These are phyloP conservation scores for Polyodon spathula DNA, from an alignment of 2,113 vertebrate genomes.

Conservation along the genomic window DNA sequence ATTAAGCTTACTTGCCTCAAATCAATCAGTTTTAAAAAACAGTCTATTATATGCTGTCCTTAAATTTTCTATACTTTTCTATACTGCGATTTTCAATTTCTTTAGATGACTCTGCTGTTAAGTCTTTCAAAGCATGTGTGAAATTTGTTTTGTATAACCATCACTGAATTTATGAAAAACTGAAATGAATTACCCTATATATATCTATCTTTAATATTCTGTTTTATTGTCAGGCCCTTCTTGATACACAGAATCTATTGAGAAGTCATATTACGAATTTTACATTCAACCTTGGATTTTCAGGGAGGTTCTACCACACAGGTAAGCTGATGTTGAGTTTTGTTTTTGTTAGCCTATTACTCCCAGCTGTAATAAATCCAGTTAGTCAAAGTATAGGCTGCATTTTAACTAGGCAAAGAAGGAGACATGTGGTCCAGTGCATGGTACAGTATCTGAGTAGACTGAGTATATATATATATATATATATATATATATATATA, in stretches of 20 bases:
- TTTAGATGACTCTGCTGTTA: conserved; percentile 3
- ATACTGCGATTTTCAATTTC: neutral
- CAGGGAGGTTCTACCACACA: conserved; percentile 75
- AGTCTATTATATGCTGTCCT: no score
- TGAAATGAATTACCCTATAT: neutral
- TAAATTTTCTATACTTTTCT: neutral
- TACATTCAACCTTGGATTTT: conserved; percentile 79
- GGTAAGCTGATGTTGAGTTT: conserved; percentile 46
- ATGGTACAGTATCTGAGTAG: neutral
- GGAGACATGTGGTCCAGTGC: neutral
- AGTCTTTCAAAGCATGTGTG: neutral
- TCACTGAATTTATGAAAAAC: conserved; percentile 1
- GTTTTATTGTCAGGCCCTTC: conserved; percentile 61
- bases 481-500: no score
- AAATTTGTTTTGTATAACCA: conserved; percentile 3
- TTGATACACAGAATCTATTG: conserved; percentile 68
- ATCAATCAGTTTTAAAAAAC: no score
- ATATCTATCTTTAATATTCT: conserved; percentile 16
- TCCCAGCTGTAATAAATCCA: conserved; percentile 11
- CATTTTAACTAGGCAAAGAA: conserved; percentile 10
- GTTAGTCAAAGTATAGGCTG: conserved; percentile 2
- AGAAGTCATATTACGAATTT: conserved; percentile 69
- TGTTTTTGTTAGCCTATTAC: neutral
- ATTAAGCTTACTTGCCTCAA: no score
- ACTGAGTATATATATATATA: neutral